Evolutionary conservation across 2,888 invertebrate species (phyloP).

Genomic region (Julus scandinavius): DNA sequence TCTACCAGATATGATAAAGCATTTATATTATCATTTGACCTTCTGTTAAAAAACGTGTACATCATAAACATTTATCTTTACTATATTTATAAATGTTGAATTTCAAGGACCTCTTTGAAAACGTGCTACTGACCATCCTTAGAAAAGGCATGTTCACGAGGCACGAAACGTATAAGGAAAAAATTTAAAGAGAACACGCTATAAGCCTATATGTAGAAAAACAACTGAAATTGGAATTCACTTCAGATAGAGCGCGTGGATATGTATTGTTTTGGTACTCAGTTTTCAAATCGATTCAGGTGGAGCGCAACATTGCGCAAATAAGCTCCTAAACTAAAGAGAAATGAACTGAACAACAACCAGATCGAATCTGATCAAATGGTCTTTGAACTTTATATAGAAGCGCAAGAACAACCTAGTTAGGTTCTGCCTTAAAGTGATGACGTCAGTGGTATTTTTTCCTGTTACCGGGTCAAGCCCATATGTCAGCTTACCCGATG

Average conservation of each 20-base stretch:
- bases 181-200: no score
- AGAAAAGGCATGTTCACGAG: background rate
- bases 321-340: background rate
- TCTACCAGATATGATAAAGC: no score
- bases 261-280: background rate
- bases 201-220: background rate
- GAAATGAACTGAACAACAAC: background rate
- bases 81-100: background rate
- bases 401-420: background rate
- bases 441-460: background rate
- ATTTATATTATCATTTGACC: no score
- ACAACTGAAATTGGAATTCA: background rate
- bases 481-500: no score
- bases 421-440: background rate
- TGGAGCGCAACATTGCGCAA: background rate
- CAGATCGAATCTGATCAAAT: slow-evolving; percentile 34
- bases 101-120: background rate
- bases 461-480: no score
- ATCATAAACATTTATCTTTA: background rate
- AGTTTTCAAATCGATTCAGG: slow-evolving; percentile 8
- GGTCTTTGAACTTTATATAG: slow-evolving; percentile 11
- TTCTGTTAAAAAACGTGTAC: background rate
- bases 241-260: background rate
- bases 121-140: background rate
- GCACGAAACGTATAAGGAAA: background rate